Conservation (phyloP, 2,113 vertebrate species). For the Sciurus niger region DNA sequence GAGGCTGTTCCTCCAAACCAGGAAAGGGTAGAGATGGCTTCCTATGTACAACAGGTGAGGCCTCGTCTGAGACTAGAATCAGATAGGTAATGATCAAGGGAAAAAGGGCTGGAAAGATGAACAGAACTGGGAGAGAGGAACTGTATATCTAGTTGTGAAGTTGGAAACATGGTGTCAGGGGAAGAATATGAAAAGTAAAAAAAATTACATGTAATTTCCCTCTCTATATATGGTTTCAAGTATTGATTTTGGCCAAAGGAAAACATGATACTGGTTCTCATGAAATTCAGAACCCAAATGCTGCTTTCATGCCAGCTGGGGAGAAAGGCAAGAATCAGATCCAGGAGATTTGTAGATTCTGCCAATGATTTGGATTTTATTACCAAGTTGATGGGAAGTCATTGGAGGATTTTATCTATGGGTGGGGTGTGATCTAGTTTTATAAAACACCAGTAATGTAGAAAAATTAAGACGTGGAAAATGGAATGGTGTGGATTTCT, state of each 20-base stretch:
- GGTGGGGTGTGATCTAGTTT: not conserved
- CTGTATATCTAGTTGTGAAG: not conserved
- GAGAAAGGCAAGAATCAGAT: not conserved
- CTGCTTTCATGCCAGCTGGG: not conserved
- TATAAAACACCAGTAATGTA: not conserved
- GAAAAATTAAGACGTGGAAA: constrained; percentile 29
- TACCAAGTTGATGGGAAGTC: not conserved
- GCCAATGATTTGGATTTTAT: not conserved
- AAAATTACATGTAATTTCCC: not conserved
- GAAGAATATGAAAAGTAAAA: not conserved
- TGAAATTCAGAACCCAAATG: not conserved
- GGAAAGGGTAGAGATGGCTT: not conserved
- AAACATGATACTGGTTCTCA: not conserved
- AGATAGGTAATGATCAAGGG: not conserved
- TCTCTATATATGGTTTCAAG: not conserved
- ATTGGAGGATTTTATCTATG: not conserved
- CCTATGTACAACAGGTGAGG: not conserved
- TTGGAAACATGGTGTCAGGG: not conserved
- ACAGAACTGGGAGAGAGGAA: not conserved
- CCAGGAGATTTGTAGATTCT: not conserved
- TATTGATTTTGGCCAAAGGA: not conserved
- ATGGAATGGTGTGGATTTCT: not conserved
- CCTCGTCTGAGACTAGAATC: not conserved
- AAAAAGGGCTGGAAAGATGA: not conserved
- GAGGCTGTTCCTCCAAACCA: not conserved